Conservation (phyloP, 2,113 vertebrate genomes). For the Semnopithecus entellus region DNA sequence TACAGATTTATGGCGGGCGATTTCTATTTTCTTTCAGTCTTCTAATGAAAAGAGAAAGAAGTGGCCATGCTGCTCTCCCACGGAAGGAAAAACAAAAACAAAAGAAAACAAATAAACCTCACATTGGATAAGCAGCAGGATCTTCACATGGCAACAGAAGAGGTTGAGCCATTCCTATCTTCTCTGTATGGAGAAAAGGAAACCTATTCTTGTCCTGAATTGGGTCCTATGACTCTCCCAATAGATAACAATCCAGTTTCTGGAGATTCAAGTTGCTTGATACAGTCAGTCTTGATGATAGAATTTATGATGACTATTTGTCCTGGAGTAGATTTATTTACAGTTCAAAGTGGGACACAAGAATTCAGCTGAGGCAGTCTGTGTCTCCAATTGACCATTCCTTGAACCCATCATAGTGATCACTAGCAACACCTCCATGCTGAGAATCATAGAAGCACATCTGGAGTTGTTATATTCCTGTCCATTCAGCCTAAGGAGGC, state of each 20-base stretch:
- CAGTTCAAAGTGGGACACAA: neutral
- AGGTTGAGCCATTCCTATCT: neutral
- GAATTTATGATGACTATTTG: neutral
- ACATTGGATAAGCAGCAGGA: neutral
- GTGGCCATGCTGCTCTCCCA: neutral
- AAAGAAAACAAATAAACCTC: neutral
- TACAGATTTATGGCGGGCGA: neutral
- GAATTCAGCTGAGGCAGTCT: neutral
- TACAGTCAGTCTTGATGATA: neutral
- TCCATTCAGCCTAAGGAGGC: neutral
- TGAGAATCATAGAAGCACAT: neutral
- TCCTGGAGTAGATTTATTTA: neutral
- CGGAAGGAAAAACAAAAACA: neutral
- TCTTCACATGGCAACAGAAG: neutral
- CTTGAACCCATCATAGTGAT: neutral
- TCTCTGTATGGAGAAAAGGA: neutral
- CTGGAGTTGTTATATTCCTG: fast-evolving
- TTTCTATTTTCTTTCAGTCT: neutral
- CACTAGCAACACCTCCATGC: neutral
- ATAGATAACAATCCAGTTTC: neutral
- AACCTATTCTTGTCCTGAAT: neutral
- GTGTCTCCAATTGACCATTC: neutral
- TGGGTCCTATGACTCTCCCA: neutral
- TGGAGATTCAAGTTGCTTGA: neutral
- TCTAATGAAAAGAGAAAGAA: neutral